Conservation (phyloP, 2,797 vertebrate species). For the Rhynchonycteris naso region DNA sequence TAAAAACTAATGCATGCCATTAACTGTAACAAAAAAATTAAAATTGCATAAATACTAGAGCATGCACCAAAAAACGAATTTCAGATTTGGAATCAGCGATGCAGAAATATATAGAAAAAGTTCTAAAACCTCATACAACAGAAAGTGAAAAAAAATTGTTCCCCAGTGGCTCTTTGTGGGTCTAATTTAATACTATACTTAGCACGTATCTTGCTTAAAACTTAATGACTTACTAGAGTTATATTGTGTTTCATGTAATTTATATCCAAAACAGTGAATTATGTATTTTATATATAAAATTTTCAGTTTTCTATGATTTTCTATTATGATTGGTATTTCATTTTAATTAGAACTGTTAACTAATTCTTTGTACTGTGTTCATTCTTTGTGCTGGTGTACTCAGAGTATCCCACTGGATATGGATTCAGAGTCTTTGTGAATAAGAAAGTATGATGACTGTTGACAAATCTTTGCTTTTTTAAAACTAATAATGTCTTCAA, state of each 20-base stretch:
- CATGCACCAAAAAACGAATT: too few species aligned
- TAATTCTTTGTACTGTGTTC: neutral
- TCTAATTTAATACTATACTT: neutral
- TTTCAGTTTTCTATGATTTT: conserved; percentile 30
- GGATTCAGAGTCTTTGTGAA: neutral
- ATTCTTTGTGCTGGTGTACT: neutral
- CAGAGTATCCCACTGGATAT: neutral
- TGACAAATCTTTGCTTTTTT: conserved; percentile 19
- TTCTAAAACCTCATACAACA: too few species aligned
- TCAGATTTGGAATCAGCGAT: too few species aligned
- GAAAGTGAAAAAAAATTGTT: too few species aligned
- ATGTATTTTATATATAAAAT: neutral
- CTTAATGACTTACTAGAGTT: conserved; percentile 6
- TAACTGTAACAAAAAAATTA: too few species aligned
- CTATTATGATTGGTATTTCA: neutral
- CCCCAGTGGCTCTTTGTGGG: too few species aligned
- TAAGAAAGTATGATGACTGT: neutral
- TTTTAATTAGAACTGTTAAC: conserved; percentile 24
- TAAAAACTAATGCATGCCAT: too few species aligned
- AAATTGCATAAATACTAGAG: too few species aligned
- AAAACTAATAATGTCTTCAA: neutral
- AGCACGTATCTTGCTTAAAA: conserved; percentile 29
- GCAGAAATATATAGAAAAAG: too few species aligned
- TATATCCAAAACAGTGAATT: neutral
- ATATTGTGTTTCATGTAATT: conserved; percentile 5